A percentile compares a stretch with the other conserved stretches of the same genome.
These are phyloP conservation scores for Eupithecia exiguata DNA, from an alignment of 2,888 invertebrate species.

Conservation along the genomic window DNA sequence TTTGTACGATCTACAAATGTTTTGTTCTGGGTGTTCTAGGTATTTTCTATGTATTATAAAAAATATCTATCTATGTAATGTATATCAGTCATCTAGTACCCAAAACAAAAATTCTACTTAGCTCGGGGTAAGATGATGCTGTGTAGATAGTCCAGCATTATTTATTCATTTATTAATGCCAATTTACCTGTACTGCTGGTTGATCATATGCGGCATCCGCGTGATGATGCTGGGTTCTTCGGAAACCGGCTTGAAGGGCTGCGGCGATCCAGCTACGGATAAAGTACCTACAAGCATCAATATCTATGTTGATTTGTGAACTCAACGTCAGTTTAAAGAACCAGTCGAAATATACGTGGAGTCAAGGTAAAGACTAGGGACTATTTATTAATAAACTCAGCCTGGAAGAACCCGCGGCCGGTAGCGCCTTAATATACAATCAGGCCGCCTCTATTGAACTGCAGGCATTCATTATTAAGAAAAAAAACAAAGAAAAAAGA, in stretches of 20 bases:
- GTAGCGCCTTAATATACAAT: no score
- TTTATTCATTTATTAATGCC: no score
- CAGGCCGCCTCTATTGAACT: background rate
- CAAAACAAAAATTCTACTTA: no score
- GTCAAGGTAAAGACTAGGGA: background rate
- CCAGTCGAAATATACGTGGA: background rate
- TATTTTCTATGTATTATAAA: no score
- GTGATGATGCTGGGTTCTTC: conserved; percentile 82
- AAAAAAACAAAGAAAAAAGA: no score
- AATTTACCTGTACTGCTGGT: conserved; percentile 75
- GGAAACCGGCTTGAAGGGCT: conserved; percentile 76
- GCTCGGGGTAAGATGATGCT: no score
- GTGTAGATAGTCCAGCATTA: no score
- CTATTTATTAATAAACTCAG: background rate
- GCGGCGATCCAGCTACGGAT: conserved; percentile 81
- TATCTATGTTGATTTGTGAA: conserved; percentile 11
- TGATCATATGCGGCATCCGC: conserved; percentile 81
- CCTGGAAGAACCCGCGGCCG: background rate
- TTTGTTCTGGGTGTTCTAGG: no score
- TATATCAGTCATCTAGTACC: no score
- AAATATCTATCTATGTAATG: no score
- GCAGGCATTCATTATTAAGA: background rate
- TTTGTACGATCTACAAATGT: no score
- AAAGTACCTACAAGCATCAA: conserved; percentile 65
- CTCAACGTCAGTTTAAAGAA: background rate